These are phyloP conservation scores for Plagiodera versicolora DNA, from an alignment of 2,888 invertebrate genomes.

Conservation along the genomic window DNA sequence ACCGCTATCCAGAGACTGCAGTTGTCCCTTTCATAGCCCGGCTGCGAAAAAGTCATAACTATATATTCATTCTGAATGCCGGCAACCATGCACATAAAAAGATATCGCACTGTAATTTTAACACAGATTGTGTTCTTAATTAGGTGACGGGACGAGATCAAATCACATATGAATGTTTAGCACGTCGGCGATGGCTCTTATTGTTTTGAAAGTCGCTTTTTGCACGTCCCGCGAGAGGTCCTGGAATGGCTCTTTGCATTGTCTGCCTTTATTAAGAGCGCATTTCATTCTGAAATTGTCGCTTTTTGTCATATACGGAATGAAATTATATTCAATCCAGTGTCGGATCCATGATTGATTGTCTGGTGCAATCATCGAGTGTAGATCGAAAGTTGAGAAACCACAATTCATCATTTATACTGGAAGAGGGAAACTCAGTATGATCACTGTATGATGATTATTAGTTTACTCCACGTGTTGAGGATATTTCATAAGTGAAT, in stretches of 20 bases:
- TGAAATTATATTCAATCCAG: conserved; percentile 32
- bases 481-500: too few relatives aligned
- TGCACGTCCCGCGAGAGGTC: conserved; percentile 32
- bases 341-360: conserved; percentile 17
- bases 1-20: background rate
- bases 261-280: conserved; percentile 43
- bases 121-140: conserved; percentile 45
- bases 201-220: conserved; percentile 40
- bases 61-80: conserved; percentile 22
- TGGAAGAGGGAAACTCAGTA: too few relatives aligned
- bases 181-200: conserved; percentile 42
- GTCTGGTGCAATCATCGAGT: too few relatives aligned
- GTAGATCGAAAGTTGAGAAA: too few relatives aligned
- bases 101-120: conserved; percentile 36
- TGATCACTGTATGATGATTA: too few relatives aligned
- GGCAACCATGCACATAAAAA: conserved; percentile 31
- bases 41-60: conserved; percentile 27
- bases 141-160: conserved; percentile 42
- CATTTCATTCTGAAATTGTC: conserved; percentile 38
- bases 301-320: conserved; percentile 37
- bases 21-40: background rate
- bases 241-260: conserved; percentile 35
- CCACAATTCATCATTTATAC: too few relatives aligned
- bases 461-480: too few relatives aligned
- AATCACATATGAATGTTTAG: conserved; percentile 46